These are phyloP conservation scores for Prinia subflava DNA, from an alignment of 2,113 vertebrate species.

Conservation along the genomic window DNA sequence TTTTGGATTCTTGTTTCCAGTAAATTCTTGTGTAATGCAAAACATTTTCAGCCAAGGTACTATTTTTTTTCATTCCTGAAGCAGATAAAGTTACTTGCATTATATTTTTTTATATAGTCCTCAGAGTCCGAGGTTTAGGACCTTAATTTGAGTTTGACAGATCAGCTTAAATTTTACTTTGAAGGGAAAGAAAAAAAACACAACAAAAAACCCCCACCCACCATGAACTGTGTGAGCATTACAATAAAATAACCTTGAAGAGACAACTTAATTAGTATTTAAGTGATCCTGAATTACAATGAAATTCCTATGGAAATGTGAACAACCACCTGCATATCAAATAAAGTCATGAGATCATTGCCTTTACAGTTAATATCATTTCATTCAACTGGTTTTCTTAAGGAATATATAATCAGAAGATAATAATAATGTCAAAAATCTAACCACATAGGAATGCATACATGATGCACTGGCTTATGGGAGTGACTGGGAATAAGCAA, in stretches of 20 bases:
- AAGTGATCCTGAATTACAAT: slow-evolving; percentile 63
- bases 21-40: neutral
- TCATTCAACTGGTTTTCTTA: neutral
- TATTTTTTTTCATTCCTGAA: neutral
- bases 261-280: slow-evolving; percentile 70
- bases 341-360: slow-evolving; percentile 41
- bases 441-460: neutral
- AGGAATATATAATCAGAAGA: slow-evolving; percentile 6
- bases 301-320: slow-evolving; percentile 58
- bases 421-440: slow-evolving; percentile 14
- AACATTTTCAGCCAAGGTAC: neutral
- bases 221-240: neutral
- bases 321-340: slow-evolving; percentile 53
- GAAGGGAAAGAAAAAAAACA: neutral
- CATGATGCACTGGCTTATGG: neutral
- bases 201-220: neutral
- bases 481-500: neutral
- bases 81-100: neutral
- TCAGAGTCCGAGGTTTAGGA: neutral
- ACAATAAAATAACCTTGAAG: slow-evolving; percentile 65
- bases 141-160: slow-evolving; percentile 37
- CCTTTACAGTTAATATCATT: slow-evolving; percentile 42
- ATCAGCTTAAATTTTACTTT: slow-evolving; percentile 45
- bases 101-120: neutral
- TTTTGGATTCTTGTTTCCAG: neutral